A percentile compares a stretch with the other conserved stretches of the same genome.
These are phyloP conservation scores for Mystacides longicornis DNA, from an alignment of 2,888 invertebrate species.

Conservation along the genomic window DNA sequence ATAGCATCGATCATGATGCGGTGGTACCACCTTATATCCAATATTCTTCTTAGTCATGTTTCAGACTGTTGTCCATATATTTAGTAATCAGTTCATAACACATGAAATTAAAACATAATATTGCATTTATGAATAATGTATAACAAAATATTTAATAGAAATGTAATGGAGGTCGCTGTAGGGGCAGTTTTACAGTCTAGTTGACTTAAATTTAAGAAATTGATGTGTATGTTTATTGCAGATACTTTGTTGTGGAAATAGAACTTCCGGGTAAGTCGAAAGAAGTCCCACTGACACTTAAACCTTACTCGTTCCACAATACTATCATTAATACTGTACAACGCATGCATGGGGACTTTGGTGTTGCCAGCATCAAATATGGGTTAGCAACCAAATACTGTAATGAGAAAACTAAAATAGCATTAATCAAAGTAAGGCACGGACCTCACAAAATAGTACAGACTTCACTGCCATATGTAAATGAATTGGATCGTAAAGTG, in stretches of 20 bases:
- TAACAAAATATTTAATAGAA: too few relatives aligned
- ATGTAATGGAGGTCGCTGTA: too few relatives aligned
- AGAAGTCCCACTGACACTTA: constrained; percentile 44
- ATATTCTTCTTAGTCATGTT: too few relatives aligned
- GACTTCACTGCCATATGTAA: constrained; percentile 61
- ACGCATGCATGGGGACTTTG: constrained; percentile 69
- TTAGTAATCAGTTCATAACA: too few relatives aligned
- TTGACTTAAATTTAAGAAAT: too few relatives aligned
- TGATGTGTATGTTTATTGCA: constrained; percentile 31
- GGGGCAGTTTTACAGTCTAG: too few relatives aligned
- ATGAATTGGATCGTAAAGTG: constrained; percentile 53
- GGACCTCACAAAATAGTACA: constrained; percentile 67
- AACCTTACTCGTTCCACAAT: constrained; percentile 46
- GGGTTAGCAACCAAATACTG: constrained; percentile 75
- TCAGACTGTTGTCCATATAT: too few relatives aligned
- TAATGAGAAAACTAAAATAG: constrained; percentile 67
- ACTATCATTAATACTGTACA: constrained; percentile 57
- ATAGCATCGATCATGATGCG: too few relatives aligned
- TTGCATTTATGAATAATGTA: too few relatives aligned
- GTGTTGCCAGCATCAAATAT: constrained; percentile 58
- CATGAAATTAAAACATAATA: too few relatives aligned
- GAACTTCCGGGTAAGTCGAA: constrained; percentile 43
- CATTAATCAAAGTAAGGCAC: constrained; percentile 63
- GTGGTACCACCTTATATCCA: too few relatives aligned
- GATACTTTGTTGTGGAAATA: constrained; percentile 65